Conservation (phyloP, 2,888 invertebrate species). For the Latheticus oryzae region DNA sequence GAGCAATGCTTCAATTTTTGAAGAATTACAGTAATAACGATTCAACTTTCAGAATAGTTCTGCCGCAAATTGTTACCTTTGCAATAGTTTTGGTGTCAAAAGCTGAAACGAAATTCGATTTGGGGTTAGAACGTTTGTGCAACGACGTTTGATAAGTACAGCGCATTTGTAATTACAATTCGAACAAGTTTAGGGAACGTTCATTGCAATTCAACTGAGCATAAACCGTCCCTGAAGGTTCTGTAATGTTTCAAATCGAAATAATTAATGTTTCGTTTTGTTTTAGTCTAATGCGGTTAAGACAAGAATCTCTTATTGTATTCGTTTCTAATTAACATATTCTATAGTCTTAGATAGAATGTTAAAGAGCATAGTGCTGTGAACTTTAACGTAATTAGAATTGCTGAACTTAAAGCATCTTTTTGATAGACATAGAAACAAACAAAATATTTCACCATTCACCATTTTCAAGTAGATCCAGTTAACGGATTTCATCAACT, state of each 20-base stretch:
- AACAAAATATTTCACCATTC: too few relatives aligned
- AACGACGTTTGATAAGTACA: constrained; percentile 36
- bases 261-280: constrained; percentile 42
- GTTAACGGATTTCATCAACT: too few relatives aligned
- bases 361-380: too few relatives aligned
- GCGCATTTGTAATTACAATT: constrained; percentile 41
- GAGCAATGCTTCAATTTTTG: too few relatives aligned
- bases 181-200: constrained; percentile 24
- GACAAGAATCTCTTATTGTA: constrained; percentile 40
- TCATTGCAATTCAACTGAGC: constrained; percentile 21
- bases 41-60: constrained; percentile 17
- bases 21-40: constrained; percentile 19
- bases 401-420: too few relatives aligned
- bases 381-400: too few relatives aligned
- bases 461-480: too few relatives aligned
- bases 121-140: constrained; percentile 23
- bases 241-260: constrained; percentile 40
- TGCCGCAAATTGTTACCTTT: constrained; percentile 24
- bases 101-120: constrained; percentile 33
- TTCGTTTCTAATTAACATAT: constrained; percentile 37
- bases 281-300: constrained; percentile 27
- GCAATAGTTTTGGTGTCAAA: constrained; percentile 13
- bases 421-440: too few relatives aligned
- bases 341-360: constrained; percentile 5
- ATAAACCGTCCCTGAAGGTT: constrained; percentile 26